Evolutionary conservation across 2,888 invertebrate genomes (phyloP).

Genomic region (Sminthurinus aureus): DNA sequence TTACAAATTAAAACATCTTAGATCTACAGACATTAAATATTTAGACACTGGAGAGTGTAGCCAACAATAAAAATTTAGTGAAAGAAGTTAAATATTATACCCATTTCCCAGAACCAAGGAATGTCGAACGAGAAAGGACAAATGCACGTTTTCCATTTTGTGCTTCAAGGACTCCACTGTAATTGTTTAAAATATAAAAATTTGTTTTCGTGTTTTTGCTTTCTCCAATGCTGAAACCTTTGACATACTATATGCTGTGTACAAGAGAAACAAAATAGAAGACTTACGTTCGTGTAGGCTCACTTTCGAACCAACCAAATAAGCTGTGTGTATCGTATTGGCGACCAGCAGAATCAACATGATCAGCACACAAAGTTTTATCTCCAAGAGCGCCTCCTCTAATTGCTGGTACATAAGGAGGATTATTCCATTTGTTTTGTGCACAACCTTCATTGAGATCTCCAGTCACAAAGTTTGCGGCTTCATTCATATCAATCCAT

Average conservation of each 20-base stretch:
- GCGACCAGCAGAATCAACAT: constrained; percentile 66
- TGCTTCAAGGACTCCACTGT: constrained; percentile 31
- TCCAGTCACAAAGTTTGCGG: constrained; percentile 80
- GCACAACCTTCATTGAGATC: constrained; percentile 67
- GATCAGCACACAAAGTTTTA: constrained; percentile 47
- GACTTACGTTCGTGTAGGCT: constrained; percentile 52
- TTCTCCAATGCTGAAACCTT: too few relatives aligned
- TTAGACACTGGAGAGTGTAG: constrained; percentile 78
- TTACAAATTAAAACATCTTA: constrained; percentile 64
- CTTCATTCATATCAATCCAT: constrained; percentile 80
- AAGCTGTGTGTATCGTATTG: constrained; percentile 83
- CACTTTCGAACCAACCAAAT: constrained; percentile 67
- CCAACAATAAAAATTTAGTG: too few relatives aligned
- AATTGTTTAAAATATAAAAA: not conserved
- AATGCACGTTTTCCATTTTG: constrained; percentile 70
- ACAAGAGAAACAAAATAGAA: too few relatives aligned
- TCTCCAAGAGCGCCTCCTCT: constrained; percentile 78
- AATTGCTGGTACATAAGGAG: constrained; percentile 71
- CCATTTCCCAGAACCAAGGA: constrained; percentile 62
- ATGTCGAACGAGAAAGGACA: constrained; percentile 73
- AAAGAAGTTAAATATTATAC: constrained; percentile 13
- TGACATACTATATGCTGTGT: too few relatives aligned
- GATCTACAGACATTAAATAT: constrained; percentile 63
- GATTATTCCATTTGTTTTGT: constrained; percentile 68
- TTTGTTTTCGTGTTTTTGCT: not conserved